Percentiles rank a stretch among this genome's conserved stretches.
These are phyloP conservation scores for Clanis bilineata DNA, from an alignment of 2,888 invertebrate genomes.

Conservation along the genomic window DNA sequence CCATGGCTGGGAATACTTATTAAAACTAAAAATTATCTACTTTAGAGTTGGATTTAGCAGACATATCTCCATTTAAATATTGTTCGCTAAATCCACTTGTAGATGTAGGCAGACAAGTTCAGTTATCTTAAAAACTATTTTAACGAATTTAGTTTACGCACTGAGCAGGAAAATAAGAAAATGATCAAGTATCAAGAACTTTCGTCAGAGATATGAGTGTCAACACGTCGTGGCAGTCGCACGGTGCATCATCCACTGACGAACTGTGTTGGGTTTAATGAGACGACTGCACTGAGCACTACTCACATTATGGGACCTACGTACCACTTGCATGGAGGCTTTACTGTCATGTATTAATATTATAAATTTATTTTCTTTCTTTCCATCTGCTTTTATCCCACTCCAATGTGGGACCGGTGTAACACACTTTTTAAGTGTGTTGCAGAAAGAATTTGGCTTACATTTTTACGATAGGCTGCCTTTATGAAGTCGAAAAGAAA, in stretches of 20 bases:
- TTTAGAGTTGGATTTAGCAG: too few relatives aligned
- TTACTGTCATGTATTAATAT: neutral
- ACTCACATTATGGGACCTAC: neutral
- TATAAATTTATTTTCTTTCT: neutral
- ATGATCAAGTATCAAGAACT: slow-evolving; percentile 15
- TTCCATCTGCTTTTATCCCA: too few relatives aligned
- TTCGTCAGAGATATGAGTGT: neutral
- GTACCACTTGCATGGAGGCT: neutral
- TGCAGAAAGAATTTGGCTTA: too few relatives aligned
- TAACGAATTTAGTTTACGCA: neutral
- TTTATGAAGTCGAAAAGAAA: too few relatives aligned
- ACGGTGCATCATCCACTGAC: slow-evolving; percentile 15
- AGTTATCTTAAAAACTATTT: neutral
- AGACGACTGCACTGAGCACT: neutral
- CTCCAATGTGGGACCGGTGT: too few relatives aligned
- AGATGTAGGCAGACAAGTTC: too few relatives aligned
- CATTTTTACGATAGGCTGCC: too few relatives aligned
- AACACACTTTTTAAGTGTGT: too few relatives aligned
- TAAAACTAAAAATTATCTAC: too few relatives aligned
- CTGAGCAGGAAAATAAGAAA: neutral
- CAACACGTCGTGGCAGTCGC: slow-evolving; percentile 16
- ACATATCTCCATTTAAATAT: too few relatives aligned
- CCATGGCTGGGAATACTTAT: too few relatives aligned
- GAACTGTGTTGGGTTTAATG: slow-evolving; percentile 1
- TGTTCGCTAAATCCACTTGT: too few relatives aligned